Conservation (phyloP, 2,797 vertebrate species). For the Antrozous pallidus region DNA sequence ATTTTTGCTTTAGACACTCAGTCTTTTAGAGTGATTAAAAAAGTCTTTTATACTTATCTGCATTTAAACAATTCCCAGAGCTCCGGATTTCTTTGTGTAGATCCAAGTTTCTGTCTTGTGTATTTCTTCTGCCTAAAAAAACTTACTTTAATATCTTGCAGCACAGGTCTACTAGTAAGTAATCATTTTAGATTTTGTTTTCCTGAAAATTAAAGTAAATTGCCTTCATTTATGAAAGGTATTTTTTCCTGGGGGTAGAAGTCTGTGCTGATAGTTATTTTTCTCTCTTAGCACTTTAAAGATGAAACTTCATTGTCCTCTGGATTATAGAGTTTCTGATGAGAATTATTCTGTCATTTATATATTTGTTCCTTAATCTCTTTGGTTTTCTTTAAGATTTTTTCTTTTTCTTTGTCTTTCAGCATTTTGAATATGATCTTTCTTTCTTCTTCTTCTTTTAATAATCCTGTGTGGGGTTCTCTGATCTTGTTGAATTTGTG, state of each 20-base stretch:
- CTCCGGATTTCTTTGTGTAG: too few relatives aligned
- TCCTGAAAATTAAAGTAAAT: neutral
- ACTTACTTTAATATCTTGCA: neutral
- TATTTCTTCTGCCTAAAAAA: neutral
- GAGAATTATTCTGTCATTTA: neutral
- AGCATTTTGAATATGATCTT: neutral
- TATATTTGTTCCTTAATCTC: neutral
- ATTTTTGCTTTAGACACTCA: neutral
- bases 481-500: conserved; percentile 1
- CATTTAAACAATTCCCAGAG: neutral
- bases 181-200: neutral
- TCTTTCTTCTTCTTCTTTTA: neutral
- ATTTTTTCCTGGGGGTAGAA: neutral
- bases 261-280: neutral
- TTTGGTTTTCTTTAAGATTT: neutral
- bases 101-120: neutral
- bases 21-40: neutral
- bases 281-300: neutral
- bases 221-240: neutral
- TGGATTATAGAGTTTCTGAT: neutral
- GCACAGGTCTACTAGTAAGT: neutral
- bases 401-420: neutral
- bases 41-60: neutral
- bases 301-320: neutral
- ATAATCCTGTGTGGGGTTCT: neutral